Evolutionary conservation across 2,797 vertebrate species (phyloP).

Genomic region (Eulemur mongoz): DNA sequence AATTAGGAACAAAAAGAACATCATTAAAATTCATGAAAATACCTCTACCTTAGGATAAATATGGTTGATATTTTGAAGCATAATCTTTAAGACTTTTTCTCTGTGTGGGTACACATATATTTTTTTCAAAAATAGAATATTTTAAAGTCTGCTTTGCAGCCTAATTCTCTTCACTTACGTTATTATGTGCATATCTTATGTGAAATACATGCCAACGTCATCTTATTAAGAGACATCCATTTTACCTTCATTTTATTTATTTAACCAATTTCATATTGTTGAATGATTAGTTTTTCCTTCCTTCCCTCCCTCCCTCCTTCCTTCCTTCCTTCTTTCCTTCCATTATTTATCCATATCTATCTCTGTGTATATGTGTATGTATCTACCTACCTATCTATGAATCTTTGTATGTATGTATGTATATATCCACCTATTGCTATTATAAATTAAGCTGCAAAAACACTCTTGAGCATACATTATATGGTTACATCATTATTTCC

Average conservation of each 20-base stretch:
- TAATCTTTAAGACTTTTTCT: neutral
- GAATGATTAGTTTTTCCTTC: neutral
- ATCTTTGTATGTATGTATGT: neutral
- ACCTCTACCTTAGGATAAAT: neutral
- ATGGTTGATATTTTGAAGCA: neutral
- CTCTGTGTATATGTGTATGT: neutral
- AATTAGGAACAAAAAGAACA: neutral
- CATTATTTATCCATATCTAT: neutral
- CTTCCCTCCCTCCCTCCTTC: fast-evolving
- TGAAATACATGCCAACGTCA: neutral
- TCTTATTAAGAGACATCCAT: neutral
- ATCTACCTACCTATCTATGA: neutral
- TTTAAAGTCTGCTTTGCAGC: neutral
- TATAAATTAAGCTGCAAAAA: neutral
- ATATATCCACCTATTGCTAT: neutral
- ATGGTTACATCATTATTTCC: neutral
- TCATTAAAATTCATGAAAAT: neutral
- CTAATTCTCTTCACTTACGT: neutral
- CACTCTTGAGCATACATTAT: neutral
- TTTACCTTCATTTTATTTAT: neutral
- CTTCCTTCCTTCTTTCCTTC: neutral
- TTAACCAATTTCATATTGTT: neutral
- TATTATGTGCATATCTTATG: neutral
- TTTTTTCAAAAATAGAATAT: neutral
- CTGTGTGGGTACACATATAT: neutral